A percentile compares a stretch with the other conserved stretches of the same genome.
phyloP scores from a whole-genome alignment of 2,797 vertebrate species.

The Typhlichthys eigenmanni region DNA sequence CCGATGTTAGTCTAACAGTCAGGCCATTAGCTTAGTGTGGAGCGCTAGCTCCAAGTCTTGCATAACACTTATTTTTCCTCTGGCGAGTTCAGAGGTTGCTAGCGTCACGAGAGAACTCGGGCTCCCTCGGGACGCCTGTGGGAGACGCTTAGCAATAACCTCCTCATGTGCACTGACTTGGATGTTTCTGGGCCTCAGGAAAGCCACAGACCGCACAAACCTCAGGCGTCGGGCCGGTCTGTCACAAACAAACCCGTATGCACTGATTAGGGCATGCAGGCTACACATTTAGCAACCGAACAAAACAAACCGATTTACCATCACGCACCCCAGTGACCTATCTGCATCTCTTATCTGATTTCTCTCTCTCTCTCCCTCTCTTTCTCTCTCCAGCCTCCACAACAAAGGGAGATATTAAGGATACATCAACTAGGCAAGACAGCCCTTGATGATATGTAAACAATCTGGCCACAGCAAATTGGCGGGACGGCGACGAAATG shows the following conservation, averaged over 20 bases:
- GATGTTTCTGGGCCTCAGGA: slow-evolving; percentile 36
- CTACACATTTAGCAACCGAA: slow-evolving; percentile 35
- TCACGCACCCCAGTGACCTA: slow-evolving; percentile 13
- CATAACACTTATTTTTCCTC: slow-evolving; percentile 35
- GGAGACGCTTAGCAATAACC: slow-evolving; percentile 10
- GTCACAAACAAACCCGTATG: slow-evolving; percentile 50
- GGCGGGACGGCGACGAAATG: slow-evolving; percentile 52
- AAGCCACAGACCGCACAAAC: slow-evolving; percentile 51
- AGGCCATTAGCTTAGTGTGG: slow-evolving; percentile 46
- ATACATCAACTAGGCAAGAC: slow-evolving; percentile 42
- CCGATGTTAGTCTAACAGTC: slow-evolving; percentile 41
- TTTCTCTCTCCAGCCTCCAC: slow-evolving; percentile 17
- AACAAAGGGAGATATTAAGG: slow-evolving; percentile 36
- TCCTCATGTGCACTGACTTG: slow-evolving; percentile 18
- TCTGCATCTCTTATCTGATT: slow-evolving; percentile 2
- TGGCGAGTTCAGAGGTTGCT: slow-evolving; percentile 27
- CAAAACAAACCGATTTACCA: slow-evolving; percentile 15
- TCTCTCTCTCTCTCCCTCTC: slow-evolving; percentile 1
- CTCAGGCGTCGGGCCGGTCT: slow-evolving; percentile 19
- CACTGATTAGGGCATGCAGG: slow-evolving; percentile 40
- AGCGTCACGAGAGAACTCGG: slow-evolving; percentile 9
- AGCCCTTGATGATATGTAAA: slow-evolving; percentile 54
- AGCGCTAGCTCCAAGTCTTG: slow-evolving; percentile 29
- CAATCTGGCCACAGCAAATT: slow-evolving; percentile 68
- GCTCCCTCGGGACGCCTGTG: slow-evolving; percentile 32